Conservation (phyloP, 2,113 vertebrate genomes). For the Bufo bufo region DNA sequence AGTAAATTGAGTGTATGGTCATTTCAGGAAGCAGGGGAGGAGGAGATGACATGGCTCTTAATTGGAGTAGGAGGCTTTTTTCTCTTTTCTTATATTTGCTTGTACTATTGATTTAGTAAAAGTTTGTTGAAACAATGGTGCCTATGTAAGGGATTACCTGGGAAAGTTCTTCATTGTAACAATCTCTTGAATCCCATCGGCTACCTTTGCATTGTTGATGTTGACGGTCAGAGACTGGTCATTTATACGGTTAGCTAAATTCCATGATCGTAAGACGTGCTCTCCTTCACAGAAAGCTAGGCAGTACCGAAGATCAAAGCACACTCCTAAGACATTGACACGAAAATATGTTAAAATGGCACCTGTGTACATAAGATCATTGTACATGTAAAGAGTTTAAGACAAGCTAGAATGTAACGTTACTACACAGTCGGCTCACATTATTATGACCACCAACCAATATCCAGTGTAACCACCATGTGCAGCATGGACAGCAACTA, state of each 20-base stretch:
- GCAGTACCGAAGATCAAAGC: constrained; percentile 65
- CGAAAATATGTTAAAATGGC: neutral
- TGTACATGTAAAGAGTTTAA: neutral
- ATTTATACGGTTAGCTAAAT: constrained; percentile 67
- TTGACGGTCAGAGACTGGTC: constrained; percentile 69
- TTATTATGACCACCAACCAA: no score
- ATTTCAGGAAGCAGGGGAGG: no score
- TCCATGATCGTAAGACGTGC: constrained; percentile 66
- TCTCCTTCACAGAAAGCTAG: constrained; percentile 67
- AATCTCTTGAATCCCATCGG: constrained; percentile 66
- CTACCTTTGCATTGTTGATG: constrained; percentile 63
- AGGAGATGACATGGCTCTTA: no score
- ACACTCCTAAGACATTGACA: constrained; percentile 61
- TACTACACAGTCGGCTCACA: no score
- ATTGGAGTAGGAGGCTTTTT: no score
- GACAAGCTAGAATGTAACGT: neutral
- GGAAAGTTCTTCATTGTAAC: constrained; percentile 62
- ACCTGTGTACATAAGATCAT: no score
- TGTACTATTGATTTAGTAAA: no score
- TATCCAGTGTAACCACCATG: no score
- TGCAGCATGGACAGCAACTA: no score
- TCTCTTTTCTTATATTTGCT: no score
- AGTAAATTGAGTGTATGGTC: no score
- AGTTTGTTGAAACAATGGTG: no score
- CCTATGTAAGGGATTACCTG: constrained; percentile 54